These are phyloP conservation scores for Oreochromis grahami DNA, from an alignment of 2,797 vertebrate species.

Conservation along the genomic window DNA sequence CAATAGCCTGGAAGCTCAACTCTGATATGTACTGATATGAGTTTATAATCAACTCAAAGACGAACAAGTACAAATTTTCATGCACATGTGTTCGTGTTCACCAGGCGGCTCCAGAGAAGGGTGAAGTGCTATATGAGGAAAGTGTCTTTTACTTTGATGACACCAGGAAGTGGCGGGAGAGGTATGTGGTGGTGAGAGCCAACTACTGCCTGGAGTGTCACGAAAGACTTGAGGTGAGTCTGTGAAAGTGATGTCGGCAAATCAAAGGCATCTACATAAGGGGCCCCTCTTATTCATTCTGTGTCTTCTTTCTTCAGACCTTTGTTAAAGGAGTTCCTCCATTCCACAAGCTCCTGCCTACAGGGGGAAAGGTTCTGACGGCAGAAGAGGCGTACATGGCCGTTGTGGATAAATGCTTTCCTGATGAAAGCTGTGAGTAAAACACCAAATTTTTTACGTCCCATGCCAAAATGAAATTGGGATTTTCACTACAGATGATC, in stretches of 20 bases:
- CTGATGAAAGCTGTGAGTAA: constrained; percentile 83
- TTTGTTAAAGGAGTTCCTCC: constrained; percentile 81
- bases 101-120: constrained; percentile 67
- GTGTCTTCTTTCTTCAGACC: constrained; percentile 58
- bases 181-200: constrained; percentile 82
- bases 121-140: constrained; percentile 79
- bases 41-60: background rate
- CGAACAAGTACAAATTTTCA: background rate
- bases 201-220: constrained; percentile 87
- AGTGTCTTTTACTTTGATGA: constrained; percentile 78
- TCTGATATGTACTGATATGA: background rate
- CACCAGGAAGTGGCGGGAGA: constrained; percentile 86
- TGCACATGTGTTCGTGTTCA: background rate
- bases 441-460: background rate
- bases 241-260: background rate
- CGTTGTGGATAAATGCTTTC: constrained; percentile 84
- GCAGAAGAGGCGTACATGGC: constrained; percentile 84
- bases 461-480: background rate
- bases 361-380: constrained; percentile 83
- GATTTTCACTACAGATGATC: background rate
- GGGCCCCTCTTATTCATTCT: background rate
- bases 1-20: background rate
- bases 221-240: constrained; percentile 83
- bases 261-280: background rate
- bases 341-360: constrained; percentile 79